Percentiles rank a stretch among this genome's conserved stretches.
Conservation (phyloP, 2,113 vertebrate genomes). For the Acanthochromis polyacanthus region DNA sequence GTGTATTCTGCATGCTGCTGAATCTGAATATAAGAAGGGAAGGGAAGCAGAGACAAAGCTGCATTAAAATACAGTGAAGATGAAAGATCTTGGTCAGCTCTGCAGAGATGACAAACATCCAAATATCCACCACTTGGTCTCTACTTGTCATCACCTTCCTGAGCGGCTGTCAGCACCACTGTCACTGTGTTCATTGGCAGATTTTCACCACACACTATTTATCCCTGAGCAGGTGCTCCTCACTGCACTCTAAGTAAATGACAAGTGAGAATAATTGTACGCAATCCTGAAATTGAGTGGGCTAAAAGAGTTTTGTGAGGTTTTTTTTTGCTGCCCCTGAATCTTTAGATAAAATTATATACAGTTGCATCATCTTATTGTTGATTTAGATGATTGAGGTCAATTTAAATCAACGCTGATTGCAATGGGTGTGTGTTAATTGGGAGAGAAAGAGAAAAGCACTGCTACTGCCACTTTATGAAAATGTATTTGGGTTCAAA, state of each 20-base stretch:
- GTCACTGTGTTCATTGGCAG: conserved; percentile 69
- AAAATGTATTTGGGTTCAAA: conserved; percentile 44
- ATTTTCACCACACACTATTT: conserved; percentile 59
- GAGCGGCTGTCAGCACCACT: conserved; percentile 67
- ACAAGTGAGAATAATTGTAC: conserved; percentile 70
- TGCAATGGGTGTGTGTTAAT: conserved; percentile 39
- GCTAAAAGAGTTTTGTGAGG: conserved; percentile 2
- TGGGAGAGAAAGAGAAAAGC: conserved; percentile 21
- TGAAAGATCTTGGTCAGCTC: conserved; percentile 76
- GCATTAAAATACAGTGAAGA: conserved; percentile 52
- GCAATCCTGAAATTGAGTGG: conserved; percentile 49
- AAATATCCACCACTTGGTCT: conserved; percentile 75
- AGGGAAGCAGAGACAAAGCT: conserved; percentile 24
- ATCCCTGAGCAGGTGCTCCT: conserved; percentile 68
- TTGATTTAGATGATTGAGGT: conserved; percentile 48
- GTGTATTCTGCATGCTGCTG: not conserved
- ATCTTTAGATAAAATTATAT: conserved; percentile 18
- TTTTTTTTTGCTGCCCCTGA: not conserved
- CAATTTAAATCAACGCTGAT: conserved; percentile 45
- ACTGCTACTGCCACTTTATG: conserved; percentile 9
- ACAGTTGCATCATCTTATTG: conserved; percentile 5
- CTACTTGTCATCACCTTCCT: conserved; percentile 69
- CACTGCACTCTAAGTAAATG: conserved; percentile 54
- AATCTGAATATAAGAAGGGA: conserved; percentile 13
- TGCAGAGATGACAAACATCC: conserved; percentile 62